Conservation (phyloP, 2,797 vertebrate genomes). For the Labroides dimidiatus region DNA sequence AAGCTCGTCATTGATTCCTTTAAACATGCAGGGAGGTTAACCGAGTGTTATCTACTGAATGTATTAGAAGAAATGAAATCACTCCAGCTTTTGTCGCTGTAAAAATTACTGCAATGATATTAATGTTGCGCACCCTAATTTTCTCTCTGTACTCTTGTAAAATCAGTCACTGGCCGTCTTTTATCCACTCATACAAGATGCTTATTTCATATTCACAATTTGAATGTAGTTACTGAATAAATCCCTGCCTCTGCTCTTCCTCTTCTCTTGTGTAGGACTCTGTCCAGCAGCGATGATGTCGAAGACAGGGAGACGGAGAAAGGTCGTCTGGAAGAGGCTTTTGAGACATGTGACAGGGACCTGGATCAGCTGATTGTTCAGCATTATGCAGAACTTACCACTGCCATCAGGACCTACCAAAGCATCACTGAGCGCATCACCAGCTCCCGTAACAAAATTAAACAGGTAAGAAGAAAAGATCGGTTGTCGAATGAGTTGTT, state of each 20-base stretch:
- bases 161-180: no score
- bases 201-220: not conserved
- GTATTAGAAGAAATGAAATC: not conserved
- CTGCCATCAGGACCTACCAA: constrained; percentile 97
- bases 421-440: constrained; percentile 99
- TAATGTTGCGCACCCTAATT: no score
- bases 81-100: not conserved
- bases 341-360: constrained; percentile 93
- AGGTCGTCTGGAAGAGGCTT: constrained; percentile 94
- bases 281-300: constrained; percentile 95
- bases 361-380: constrained; percentile 95
- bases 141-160: no score
- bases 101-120: not conserved
- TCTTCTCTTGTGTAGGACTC: constrained; percentile 82
- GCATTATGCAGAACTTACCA: constrained; percentile 97
- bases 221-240: not conserved
- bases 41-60: not conserved
- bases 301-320: constrained; percentile 97
- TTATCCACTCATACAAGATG: not conserved
- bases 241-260: not conserved
- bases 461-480: constrained; percentile 83
- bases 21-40: no score
- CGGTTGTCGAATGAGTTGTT: no score
- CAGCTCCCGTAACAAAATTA: constrained; percentile 97
- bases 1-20: no score